Base-by-base conservation (phyloP, 2,113 vertebrate species). In the Eurypyga helias region DNA sequence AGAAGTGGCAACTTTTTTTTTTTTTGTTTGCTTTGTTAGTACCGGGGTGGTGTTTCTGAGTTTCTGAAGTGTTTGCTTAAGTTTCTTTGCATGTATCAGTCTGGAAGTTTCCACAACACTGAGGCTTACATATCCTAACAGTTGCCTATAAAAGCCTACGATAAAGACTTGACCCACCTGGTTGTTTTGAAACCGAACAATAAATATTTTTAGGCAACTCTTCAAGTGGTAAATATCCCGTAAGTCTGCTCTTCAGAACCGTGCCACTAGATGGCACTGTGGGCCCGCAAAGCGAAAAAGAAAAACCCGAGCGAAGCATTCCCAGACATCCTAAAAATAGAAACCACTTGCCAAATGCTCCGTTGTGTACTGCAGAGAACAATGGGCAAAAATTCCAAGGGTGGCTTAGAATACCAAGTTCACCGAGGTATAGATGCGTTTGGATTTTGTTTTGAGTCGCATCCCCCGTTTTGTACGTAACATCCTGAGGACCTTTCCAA, bases 231-330 rank as follows among this genome's bases (percentile, higher is more conserved):
- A 43, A n/a, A n/a, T 12, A 76, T 19, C 13, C 4, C 24, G 1
- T 17, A 33, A 23, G 15, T 33, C n/a, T 64, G 78, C 38, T 75
- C 45, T 94, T 83, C 77, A 4, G 33, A 29, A 8, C 20, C 62
- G 52, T 54, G 33, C 69, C 97, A 91, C 26, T 87, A 97, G 97
- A 95, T 97, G 97, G 97, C 90, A 80, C 90, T 97, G 88, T 96
- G 75, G 34, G 55, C 75, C 54, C 83, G 73, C 36, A 45, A 41
- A 89, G 73, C 0, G 25, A 33, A 49, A 21, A 28, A 61, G 24
- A 17, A 69, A 84, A 41, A 17, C 11, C 5, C 11, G 31, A 20
- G 54, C 49, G 66, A 87, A 88, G 66, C 33, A 24, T 72, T 95
- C 73, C 83, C 83, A 81, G 84, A 60, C n/a, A 13, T 70, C 31